Evolutionary conservation across 37 sponge, comb jelly and placozoan genomes (phyloP), one percentile per base, ranked within the genome.

Genomic region (Agelas oroides): DNA sequence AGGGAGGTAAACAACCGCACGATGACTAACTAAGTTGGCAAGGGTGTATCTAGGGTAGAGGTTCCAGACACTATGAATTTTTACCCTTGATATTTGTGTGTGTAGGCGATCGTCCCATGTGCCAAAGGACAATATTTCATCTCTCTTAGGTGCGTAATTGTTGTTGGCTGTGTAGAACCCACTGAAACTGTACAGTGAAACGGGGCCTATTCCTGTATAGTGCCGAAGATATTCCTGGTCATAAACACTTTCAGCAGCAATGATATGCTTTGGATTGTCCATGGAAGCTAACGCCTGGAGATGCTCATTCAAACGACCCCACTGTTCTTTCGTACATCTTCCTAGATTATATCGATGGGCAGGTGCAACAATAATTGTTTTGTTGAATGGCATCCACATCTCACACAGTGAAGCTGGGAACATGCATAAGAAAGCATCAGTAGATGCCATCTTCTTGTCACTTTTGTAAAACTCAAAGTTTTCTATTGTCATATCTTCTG

Each of bases 381-480:
- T 85, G 70, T 85, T 85, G 68, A 85, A 85, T 2, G 86, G 86
- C 86, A 85, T 85, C 86, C 86, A 85, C 69, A 85, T 0, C 71
- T 85, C 78, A 56, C 86, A 85, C 70, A 70, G 32, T 0, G 78
- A 30, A 2, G 86, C 53, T 28, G 86, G 86, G 68, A 70, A 85
- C 5, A 27, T 1, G 46, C 86, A 85, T 5, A 85, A 54, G 21
- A 85, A 85, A 31, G 70, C 86, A 64, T 77, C 78, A 1, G 64
- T 65, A 8, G 66, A 40, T 1, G 70, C 76, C 2, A 85, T 53
- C 40, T 67, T n/a, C 21, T 31, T n/a, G 70, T 77, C 58, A 53
- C 31, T 54, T 57, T 85, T 76, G 86, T 69, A 85, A 65, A 77
- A 85, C 17, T 77, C 59, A 62, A 76, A 85, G 58, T 77, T 85